A percentile compares a stretch with the other conserved stretches of the same genome.
Evolutionary conservation across 2,113 vertebrate genomes (phyloP).

Genomic region (Carollia perspicillata): DNA sequence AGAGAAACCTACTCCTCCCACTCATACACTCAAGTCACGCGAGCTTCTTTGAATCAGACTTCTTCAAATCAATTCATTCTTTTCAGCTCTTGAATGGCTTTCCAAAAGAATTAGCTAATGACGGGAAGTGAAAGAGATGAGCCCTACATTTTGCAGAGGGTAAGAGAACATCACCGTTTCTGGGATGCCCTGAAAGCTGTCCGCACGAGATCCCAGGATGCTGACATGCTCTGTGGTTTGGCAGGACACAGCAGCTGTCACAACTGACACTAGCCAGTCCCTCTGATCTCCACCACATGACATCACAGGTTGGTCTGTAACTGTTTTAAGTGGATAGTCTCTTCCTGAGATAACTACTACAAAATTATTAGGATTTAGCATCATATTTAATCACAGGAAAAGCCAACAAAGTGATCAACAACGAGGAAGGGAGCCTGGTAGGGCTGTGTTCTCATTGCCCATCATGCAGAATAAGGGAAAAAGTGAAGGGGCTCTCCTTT

Average conservation of each 20-base stretch:
- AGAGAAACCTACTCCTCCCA: not conserved
- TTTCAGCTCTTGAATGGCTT: not conserved
- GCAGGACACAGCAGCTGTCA: not conserved
- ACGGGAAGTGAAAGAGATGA: not conserved
- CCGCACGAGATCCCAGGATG: fast-evolving
- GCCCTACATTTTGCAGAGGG: not conserved
- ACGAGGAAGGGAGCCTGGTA: not conserved
- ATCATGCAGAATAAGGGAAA: not conserved
- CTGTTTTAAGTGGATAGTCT: not conserved
- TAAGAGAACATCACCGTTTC: not conserved
- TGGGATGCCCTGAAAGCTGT: not conserved
- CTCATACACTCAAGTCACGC: not conserved
- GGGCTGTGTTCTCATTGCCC: not conserved
- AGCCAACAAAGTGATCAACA: not conserved
- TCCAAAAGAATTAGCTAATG: not conserved
- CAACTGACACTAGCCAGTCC: not conserved
- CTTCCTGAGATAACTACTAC: not conserved
- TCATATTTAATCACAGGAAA: not conserved
- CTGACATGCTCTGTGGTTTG: no score
- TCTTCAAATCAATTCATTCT: not conserved
- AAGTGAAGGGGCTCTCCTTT: not conserved
- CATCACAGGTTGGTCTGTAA: not conserved
- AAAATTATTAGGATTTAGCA: not conserved
- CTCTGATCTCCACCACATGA: not conserved
- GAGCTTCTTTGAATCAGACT: not conserved